Conservation (phyloP, 2,888 invertebrate species). For the Caenorhabditis sp. region DNA sequence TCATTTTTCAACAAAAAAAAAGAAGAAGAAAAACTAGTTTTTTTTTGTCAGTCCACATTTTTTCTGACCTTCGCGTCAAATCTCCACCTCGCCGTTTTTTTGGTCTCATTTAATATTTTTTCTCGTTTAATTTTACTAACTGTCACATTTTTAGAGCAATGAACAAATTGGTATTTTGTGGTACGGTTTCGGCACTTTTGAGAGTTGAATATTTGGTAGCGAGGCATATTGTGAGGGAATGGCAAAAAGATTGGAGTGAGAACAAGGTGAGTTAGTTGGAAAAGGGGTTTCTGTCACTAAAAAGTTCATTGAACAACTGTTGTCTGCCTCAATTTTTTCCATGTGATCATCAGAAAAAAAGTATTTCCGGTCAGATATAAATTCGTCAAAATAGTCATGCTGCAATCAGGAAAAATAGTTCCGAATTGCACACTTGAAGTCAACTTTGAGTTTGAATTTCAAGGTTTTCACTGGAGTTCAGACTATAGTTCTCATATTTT, state of each 20-base stretch:
- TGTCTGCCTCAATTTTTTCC: background rate
- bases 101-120: background rate
- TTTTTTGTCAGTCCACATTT: background rate
- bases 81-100: background rate
- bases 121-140: background rate
- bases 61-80: background rate
- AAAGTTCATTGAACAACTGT: slow-evolving; percentile 2
- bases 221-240: slow-evolving; percentile 22
- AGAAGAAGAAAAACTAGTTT: background rate
- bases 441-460: no score
- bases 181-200: slow-evolving; percentile 31
- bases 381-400: no score
- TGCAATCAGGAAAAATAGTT: no score
- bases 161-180: slow-evolving; percentile 38
- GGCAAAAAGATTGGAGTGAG: slow-evolving; percentile 44
- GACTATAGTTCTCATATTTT: no score
- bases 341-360: no score
- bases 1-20: background rate
- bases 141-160: slow-evolving; percentile 5
- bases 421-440: no score
- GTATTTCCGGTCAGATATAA: no score
- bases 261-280: slow-evolving; percentile 28
- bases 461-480: no score
- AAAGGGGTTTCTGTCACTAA: background rate
- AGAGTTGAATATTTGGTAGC: slow-evolving; percentile 50